These are phyloP conservation scores for Acleris laterana DNA, from an alignment of 2,888 invertebrate genomes.

Conservation along the genomic window DNA sequence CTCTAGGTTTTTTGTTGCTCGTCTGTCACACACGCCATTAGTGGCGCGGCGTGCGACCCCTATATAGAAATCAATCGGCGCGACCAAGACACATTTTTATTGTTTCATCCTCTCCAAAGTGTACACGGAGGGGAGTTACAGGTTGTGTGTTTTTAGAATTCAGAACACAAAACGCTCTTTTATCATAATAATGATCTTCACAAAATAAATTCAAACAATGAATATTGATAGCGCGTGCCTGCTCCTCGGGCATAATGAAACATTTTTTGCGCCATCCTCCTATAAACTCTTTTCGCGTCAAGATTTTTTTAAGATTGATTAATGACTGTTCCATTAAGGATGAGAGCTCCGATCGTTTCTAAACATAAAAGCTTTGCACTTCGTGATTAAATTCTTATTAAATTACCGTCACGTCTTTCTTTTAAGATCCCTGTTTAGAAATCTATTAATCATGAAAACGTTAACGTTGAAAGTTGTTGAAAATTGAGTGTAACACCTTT, in stretches of 20 bases:
- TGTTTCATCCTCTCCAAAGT: slow-evolving; percentile 58
- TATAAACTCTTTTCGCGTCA: slow-evolving; percentile 62
- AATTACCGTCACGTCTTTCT: slow-evolving; percentile 36
- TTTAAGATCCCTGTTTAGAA: slow-evolving; percentile 18
- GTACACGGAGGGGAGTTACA: slow-evolving; percentile 25
- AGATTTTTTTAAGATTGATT: slow-evolving; percentile 64
- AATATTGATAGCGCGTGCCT: slow-evolving; percentile 56
- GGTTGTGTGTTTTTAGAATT: slow-evolving; percentile 5
- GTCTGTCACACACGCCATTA: slow-evolving; percentile 53
- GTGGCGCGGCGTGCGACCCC: slow-evolving; percentile 52
- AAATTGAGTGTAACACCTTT: slow-evolving; percentile 40
- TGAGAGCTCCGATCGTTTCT: slow-evolving; percentile 51
- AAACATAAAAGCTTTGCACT: slow-evolving; percentile 52
- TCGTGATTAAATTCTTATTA: slow-evolving; percentile 51
- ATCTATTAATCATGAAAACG: slow-evolving; percentile 28
- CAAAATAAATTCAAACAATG: slow-evolving; percentile 44
- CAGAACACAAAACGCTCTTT: slow-evolving; percentile 16
- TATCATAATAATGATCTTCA: slow-evolving; percentile 32
- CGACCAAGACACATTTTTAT: slow-evolving; percentile 58
- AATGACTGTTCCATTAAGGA: slow-evolving; percentile 59
- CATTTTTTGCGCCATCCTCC: slow-evolving; percentile 58
- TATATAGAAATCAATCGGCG: slow-evolving; percentile 63
- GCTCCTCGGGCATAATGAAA: slow-evolving; percentile 55
- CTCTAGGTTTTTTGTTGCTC: slow-evolving; percentile 55
- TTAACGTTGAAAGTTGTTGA: slow-evolving; percentile 41